Evolutionary conservation across 2,888 invertebrate genomes (phyloP).

Genomic region (Erannis defoliaria): DNA sequence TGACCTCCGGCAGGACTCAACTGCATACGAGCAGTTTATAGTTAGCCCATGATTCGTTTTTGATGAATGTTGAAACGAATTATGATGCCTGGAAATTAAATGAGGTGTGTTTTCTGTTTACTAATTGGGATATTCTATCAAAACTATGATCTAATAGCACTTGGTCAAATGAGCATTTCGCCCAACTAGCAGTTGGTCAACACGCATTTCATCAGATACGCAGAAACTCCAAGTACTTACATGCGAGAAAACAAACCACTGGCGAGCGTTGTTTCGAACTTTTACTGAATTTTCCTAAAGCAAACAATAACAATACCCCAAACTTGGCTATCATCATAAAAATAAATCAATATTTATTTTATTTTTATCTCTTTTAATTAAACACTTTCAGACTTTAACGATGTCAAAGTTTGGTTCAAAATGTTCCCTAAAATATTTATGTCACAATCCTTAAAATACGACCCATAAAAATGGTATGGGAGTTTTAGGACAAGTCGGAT

Average conservation of each 20-base stretch:
- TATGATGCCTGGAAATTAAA: too few relatives aligned
- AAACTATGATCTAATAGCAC: too few relatives aligned
- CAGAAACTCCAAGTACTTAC: too few relatives aligned
- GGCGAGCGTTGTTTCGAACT: background rate
- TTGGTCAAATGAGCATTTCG: too few relatives aligned
- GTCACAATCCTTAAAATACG: conserved; percentile 43
- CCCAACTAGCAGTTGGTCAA: too few relatives aligned
- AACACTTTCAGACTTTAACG: conserved; percentile 36
- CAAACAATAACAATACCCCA: conserved; percentile 12
- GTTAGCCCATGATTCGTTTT: too few relatives aligned
- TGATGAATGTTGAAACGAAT: too few relatives aligned
- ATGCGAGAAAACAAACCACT: too few relatives aligned
- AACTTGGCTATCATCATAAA: conserved; percentile 29
- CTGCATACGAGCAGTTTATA: too few relatives aligned
- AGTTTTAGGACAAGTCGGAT: conserved; percentile 32
- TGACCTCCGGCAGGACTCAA: too few relatives aligned
- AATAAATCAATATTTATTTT: conserved; percentile 38
- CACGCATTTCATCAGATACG: too few relatives aligned
- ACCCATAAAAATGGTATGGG: conserved; percentile 38
- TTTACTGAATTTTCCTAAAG: background rate
- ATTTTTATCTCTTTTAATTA: conserved; percentile 39
- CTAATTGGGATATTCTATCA: background rate
- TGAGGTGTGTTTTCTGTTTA: background rate
- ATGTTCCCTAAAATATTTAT: conserved; percentile 42
- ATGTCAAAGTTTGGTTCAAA: conserved; percentile 37